These are phyloP conservation scores for Crypturellus tataupa DNA, from an alignment of 2,797 vertebrate genomes.

Conservation along the genomic window DNA sequence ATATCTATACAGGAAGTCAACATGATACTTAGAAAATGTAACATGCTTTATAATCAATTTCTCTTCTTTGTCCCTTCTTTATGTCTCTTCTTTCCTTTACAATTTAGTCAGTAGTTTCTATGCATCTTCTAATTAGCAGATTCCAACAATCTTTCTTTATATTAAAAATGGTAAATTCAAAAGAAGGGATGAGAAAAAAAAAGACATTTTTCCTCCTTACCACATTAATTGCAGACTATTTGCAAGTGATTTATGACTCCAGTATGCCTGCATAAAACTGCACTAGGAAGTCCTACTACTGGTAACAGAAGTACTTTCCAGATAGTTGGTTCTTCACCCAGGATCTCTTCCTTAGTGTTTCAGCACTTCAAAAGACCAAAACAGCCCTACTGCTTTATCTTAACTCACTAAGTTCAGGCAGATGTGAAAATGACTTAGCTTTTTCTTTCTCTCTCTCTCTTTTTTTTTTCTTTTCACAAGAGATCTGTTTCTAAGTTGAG, in stretches of 20 bases:
- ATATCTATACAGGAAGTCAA: neutral
- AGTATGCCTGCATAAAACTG: neutral
- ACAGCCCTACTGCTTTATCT: slow-evolving; percentile 18
- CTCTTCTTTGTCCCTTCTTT: neutral
- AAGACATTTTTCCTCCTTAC: neutral
- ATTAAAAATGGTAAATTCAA: neutral
- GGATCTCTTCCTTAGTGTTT: neutral
- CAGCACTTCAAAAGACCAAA: slow-evolving; percentile 32
- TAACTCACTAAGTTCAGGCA: neutral
- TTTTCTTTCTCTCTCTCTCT: too few relatives aligned
- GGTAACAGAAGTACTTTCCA: neutral
- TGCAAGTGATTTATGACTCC: neutral
- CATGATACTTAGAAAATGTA: neutral
- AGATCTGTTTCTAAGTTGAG: neutral
- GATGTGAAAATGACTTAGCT: neutral
- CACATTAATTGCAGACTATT: neutral
- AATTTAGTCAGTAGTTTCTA: neutral
- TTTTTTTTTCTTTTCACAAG: neutral
- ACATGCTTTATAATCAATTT: accelerated
- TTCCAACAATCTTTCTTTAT: neutral
- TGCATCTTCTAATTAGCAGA: neutral
- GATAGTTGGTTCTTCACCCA: neutral
- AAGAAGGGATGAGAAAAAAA: neutral
- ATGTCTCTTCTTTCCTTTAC: neutral
- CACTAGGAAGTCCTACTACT: neutral